These are phyloP conservation scores for Papio anubis DNA, from an alignment of 2,113 vertebrate species.

Conservation along the genomic window DNA sequence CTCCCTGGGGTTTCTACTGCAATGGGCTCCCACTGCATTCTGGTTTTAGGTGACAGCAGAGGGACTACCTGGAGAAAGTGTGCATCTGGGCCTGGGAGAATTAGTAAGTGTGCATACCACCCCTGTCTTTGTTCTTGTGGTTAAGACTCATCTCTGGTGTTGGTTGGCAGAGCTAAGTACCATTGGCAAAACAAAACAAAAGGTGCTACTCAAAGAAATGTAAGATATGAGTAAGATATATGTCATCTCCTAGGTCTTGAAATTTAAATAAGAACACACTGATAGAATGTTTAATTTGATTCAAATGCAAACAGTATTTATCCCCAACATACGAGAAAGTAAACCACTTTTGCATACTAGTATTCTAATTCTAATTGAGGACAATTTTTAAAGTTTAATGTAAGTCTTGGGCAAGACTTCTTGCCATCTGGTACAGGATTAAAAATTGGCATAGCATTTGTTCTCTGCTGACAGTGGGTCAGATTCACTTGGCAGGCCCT, in stretches of 20 bases:
- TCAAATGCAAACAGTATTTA: not conserved
- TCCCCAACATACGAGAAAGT: not conserved
- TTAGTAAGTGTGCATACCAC: not conserved
- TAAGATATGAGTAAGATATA: not conserved
- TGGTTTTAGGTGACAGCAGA: not conserved
- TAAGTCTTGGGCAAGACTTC: not conserved
- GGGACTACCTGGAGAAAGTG: not conserved
- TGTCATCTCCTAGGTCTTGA: conserved; percentile 9
- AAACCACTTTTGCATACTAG: not conserved
- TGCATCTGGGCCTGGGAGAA: not conserved
- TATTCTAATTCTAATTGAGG: conserved; percentile 4
- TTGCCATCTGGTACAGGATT: not conserved
- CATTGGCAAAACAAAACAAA: not conserved
- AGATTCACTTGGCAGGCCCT: not conserved
- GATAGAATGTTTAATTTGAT: not conserved
- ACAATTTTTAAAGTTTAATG: not conserved
- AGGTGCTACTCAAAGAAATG: not conserved
- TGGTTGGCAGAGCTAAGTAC: not conserved
- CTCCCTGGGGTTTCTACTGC: no score
- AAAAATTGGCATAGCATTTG: not conserved
- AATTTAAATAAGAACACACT: not conserved
- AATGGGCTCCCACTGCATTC: not conserved
- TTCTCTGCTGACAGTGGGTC: not conserved
- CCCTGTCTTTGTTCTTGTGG: not conserved
- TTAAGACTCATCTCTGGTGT: not conserved